Base-by-base conservation (phyloP, 1,140 invertebrate species). In the Apocrypta bakeri region DNA sequence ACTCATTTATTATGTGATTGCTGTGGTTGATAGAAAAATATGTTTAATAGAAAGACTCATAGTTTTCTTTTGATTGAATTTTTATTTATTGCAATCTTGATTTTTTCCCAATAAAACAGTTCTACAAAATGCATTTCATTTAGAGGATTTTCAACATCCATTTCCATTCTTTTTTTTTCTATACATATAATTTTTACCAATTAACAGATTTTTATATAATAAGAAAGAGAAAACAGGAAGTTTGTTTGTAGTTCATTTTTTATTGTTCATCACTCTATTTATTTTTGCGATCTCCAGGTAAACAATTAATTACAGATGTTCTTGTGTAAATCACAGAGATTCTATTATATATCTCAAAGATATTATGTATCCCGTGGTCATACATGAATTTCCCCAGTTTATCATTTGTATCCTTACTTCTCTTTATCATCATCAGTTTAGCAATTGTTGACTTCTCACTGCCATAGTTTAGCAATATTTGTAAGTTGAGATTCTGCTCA, bases 11-110 rank as follows among this genome's bases (percentile, higher is more conserved):
- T 76, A 56, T 21, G n/a, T n/a, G 9, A n/a, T 33, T 33, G 64
- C 64, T 77, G 74, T 71, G 37, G 37, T 71, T 29, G 40, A 63
- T 9, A 78, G 64, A 68, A 25, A 75, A 69, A 77, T 31, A 25
- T n/a, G 61, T 71, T 77, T 42, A 76, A 82, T 76, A 77, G 72
- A 77, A 72, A 82, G 72, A 82, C 27, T 72, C 74, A 74, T 73
- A 29, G 31, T 9, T 27, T 11, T 24, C 48, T 63, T 56, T 78
- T 82, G 42, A 78, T 79, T 83, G 2, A 40, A 79, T 73, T 83
- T 73, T 79, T 83, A 66, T 83, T 83, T 83, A 83, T 83, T 83
- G 1, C 71, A 29, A 79, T 83, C 27, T 83, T 64, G 29, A 71
- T 74, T 64, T 77, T 68, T 73, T 79, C 79, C 63, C 31, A 78